phyloP scores from a whole-genome alignment of 2,888 invertebrate species.

The Agrilus cyanescens region DNA sequence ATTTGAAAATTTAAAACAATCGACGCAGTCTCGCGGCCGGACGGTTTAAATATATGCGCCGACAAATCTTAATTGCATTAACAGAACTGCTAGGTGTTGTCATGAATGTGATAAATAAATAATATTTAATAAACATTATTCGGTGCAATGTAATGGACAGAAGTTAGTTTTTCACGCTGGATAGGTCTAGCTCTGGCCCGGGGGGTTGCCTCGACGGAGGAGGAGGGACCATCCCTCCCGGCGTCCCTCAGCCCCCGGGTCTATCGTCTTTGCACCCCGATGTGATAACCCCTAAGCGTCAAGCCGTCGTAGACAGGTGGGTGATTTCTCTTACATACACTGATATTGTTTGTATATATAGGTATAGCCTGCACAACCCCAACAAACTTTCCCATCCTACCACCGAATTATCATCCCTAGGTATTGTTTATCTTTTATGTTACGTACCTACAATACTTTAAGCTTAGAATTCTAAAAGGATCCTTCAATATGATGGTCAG shows the following conservation, averaged over 20 bases:
- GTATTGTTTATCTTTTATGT: too few species aligned
- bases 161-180: conserved; percentile 32
- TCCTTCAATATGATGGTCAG: too few species aligned
- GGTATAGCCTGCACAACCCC: neutral
- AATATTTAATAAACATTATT: conserved; percentile 8
- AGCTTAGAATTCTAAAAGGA: too few species aligned
- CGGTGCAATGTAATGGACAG: conserved; percentile 26
- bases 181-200: conserved; percentile 41
- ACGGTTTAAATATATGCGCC: neutral
- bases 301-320: conserved; percentile 73
- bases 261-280: conserved; percentile 53
- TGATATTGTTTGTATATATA: conserved; percentile 9
- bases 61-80: neutral
- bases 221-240: conserved; percentile 55
- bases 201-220: conserved; percentile 72
- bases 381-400: neutral
- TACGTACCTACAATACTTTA: too few species aligned
- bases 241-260: conserved; percentile 49
- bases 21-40: neutral
- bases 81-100: conserved; percentile 3
- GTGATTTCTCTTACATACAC: conserved; percentile 14
- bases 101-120: conserved; percentile 7
- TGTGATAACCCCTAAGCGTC: conserved; percentile 64
- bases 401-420: too few species aligned
- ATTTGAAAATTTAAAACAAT: conserved; percentile 1